phyloP scores from a whole-genome alignment of 2,888 invertebrate genomes.

The Odontocolon sp. region DNA sequence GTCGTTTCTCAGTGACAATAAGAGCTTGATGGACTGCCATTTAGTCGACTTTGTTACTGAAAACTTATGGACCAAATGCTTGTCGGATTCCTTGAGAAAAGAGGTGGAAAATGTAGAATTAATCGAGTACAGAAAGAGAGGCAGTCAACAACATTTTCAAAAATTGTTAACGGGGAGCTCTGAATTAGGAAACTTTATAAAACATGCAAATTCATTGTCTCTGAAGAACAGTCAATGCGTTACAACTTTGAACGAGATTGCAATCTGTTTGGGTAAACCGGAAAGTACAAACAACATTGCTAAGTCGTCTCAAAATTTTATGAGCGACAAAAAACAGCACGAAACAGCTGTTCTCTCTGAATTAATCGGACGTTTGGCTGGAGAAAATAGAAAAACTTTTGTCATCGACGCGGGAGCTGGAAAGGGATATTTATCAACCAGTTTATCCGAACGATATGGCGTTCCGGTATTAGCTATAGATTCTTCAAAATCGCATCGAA shows the following conservation, averaged over 20 bases:
- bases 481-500: slow-evolving; percentile 86
- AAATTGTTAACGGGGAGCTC: background rate
- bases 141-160: background rate
- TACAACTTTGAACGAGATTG: slow-evolving; percentile 65
- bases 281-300: slow-evolving; percentile 43
- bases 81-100: slow-evolving; percentile 83
- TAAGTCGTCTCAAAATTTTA: slow-evolving; percentile 83
- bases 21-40: slow-evolving; percentile 88
- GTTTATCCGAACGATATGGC: slow-evolving; percentile 86
- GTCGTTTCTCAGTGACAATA: slow-evolving; percentile 83
- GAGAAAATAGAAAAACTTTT: slow-evolving; percentile 60
- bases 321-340: slow-evolving; percentile 91
- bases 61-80: slow-evolving; percentile 84
- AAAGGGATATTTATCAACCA: slow-evolving; percentile 90
- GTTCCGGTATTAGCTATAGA: slow-evolving; percentile 92
- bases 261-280: slow-evolving; percentile 79
- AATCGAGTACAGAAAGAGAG: background rate
- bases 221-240: slow-evolving; percentile 66
- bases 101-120: slow-evolving; percentile 79
- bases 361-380: slow-evolving; percentile 65
- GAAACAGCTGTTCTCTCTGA: slow-evolving; percentile 82
- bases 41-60: slow-evolving; percentile 89
- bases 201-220: slow-evolving; percentile 67
- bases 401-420: slow-evolving; percentile 93
- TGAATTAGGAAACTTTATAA: slow-evolving; percentile 66